Percentiles rank a stretch among this genome's conserved stretches.
phyloP scores from a whole-genome alignment of 1,140 invertebrate genomes.

The Apis cerana region DNA sequence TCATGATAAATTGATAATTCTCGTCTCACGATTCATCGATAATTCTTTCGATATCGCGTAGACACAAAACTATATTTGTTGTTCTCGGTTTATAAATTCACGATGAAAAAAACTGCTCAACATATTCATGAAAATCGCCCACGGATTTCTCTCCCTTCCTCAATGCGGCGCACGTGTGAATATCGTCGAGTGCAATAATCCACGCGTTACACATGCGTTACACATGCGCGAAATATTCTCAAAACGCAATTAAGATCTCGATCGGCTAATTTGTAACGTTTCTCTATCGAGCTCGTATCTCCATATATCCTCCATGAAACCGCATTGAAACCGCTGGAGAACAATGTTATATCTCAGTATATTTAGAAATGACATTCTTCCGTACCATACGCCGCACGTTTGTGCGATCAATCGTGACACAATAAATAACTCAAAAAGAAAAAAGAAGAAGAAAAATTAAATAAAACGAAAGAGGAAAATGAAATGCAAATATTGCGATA shows the following conservation, averaged over 20 bases:
- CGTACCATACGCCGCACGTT: background rate
- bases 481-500: background rate
- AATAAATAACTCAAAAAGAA: constrained; percentile 10
- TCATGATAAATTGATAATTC: background rate
- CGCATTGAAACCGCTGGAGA: background rate
- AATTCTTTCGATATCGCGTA: background rate
- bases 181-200: constrained; percentile 16
- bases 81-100: background rate
- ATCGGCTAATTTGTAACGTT: constrained; percentile 38
- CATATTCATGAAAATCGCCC: background rate
- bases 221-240: constrained; percentile 9
- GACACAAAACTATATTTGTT: background rate
- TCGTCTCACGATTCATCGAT: background rate
- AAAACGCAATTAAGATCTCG: constrained; percentile 36
- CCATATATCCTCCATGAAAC: background rate
- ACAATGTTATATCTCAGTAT: constrained; percentile 26
- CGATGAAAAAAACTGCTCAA: background rate
- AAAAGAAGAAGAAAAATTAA: background rate
- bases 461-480: no score
- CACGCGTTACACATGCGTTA: background rate
- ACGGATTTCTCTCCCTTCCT: background rate
- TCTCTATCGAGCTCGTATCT: constrained; percentile 33
- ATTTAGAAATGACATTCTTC: constrained; percentile 32
- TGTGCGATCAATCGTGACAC: constrained; percentile 6
- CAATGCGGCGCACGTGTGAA: background rate